phyloP scores from a whole-genome alignment of 2,888 invertebrate genomes.

The Resseliella maxima region DNA sequence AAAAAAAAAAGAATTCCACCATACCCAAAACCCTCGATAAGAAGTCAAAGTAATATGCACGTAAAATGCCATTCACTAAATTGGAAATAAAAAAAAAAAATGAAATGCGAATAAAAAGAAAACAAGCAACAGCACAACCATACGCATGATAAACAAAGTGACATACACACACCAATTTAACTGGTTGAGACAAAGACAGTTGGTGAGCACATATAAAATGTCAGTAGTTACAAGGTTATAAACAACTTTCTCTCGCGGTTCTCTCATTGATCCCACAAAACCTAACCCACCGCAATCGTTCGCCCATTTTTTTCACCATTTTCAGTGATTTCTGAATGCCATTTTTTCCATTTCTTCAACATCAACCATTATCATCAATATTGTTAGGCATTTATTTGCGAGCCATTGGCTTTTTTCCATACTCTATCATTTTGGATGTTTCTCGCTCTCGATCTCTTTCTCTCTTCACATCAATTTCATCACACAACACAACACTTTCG shows the following conservation, averaged over 20 bases:
- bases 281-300: slow-evolving; percentile 4
- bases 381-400: slow-evolving; percentile 18
- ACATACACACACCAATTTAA: not conserved
- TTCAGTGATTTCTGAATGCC: slow-evolving; percentile 1
- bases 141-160: not conserved
- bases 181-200: not conserved
- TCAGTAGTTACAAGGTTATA: slow-evolving; percentile 45
- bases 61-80: slow-evolving; percentile 20
- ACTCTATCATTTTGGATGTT: not conserved
- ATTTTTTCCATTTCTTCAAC: not conserved
- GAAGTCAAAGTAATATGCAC: slow-evolving; percentile 38
- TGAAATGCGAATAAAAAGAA: not conserved
- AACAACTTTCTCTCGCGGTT: not conserved
- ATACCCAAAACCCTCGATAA: not conserved
- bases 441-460: not conserved
- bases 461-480: not conserved
- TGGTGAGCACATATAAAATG: slow-evolving; percentile 1
- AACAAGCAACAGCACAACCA: not conserved
- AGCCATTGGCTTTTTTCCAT: not conserved
- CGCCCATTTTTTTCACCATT: not conserved
- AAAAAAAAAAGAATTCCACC: not conserved
- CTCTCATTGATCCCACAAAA: not conserved
- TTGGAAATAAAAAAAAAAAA: slow-evolving; percentile 32
- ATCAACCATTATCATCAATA: not conserved
- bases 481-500: not conserved